A percentile compares a stretch with the other conserved stretches of the same genome.
Evolutionary conservation across 2,797 vertebrate genomes (phyloP).

Genomic region (Poeciliopsis turneri): DNA sequence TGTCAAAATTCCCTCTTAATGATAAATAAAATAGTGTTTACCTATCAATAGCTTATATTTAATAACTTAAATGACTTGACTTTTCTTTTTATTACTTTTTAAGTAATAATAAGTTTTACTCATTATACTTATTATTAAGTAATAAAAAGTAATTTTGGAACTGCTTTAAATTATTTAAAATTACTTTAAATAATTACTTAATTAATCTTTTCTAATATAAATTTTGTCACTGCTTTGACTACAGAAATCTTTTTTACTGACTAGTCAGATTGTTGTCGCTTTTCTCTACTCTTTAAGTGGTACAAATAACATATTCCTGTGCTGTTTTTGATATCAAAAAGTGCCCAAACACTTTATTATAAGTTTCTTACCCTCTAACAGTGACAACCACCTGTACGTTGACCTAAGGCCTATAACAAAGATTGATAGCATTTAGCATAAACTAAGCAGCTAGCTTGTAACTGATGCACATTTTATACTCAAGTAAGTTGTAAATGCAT

Average conservation of each 20-base stretch:
- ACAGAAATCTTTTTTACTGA: neutral
- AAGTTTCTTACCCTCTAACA: neutral
- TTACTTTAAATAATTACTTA: neutral
- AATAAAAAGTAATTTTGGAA: neutral
- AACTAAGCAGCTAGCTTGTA: neutral
- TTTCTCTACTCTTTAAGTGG: neutral
- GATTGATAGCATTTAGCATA: neutral
- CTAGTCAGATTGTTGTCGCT: neutral
- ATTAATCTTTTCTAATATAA: neutral
- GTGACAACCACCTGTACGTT: too few species aligned
- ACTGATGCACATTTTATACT: too few species aligned
- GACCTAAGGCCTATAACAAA: neutral
- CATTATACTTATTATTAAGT: too few species aligned
- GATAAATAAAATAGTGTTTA: neutral
- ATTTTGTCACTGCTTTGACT: neutral
- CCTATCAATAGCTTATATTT: neutral
- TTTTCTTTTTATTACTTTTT: neutral
- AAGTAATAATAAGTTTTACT: too few species aligned
- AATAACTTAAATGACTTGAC: neutral
- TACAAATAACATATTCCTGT: neutral
- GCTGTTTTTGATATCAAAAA: neutral
- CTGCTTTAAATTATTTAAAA: neutral
- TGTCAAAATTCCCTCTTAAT: neutral
- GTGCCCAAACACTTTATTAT: neutral
- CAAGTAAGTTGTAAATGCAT: too few species aligned